Base-by-base conservation (phyloP, 2,888 invertebrate species). In the Dynastes tityus region DNA sequence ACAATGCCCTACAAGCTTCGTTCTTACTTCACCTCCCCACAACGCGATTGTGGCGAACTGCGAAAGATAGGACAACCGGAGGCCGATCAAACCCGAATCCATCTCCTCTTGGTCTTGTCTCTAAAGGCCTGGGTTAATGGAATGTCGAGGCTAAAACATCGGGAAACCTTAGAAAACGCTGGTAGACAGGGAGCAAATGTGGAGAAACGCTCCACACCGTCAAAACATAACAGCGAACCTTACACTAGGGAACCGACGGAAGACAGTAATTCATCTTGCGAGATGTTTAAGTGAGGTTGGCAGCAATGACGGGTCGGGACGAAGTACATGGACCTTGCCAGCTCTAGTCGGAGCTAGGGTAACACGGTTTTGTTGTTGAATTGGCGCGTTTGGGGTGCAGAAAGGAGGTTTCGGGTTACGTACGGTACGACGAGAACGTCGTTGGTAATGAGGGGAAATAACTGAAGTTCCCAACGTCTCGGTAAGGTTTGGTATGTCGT, bases 211-310 rank as follows among this genome's bases (percentile, higher is more conserved):
- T 2, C 63, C 29, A 8, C 32, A 29, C 13, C 63, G 63, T 63
- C 63, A 29, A 63, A 63, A 63, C 63, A 63, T 22, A 29, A 27
- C 61, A 37, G 22, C 22, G 55, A 16, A 58, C 32, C 37, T 40
- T 40, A 45, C 45, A 11, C 45, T 11, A 45, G 8, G 4, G 27
- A 5, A 37, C 55, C 40, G 65, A 37, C 65, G 65, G 65, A 65
- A 65, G 65, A 65, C 40, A 65, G 40, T 67, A 67, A 67, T 67
- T 67, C 65, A 67, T 67, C 65, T 67, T 67, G 45, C 65, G 45
- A 58, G 55, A 22, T 8, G 55, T 58, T 22, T 58, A 67, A 67
- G 65, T 67, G 22, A 67, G 65, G 40, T 40, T 45, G 40, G 65
- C 37, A 16, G 16, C 63, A 29, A 45, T 45, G 45, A 45, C 45